A percentile compares a stretch with the other conserved stretches of the same genome.
Conservation (phyloP, 1,140 invertebrate species). For the Leptinotarsa texana region DNA sequence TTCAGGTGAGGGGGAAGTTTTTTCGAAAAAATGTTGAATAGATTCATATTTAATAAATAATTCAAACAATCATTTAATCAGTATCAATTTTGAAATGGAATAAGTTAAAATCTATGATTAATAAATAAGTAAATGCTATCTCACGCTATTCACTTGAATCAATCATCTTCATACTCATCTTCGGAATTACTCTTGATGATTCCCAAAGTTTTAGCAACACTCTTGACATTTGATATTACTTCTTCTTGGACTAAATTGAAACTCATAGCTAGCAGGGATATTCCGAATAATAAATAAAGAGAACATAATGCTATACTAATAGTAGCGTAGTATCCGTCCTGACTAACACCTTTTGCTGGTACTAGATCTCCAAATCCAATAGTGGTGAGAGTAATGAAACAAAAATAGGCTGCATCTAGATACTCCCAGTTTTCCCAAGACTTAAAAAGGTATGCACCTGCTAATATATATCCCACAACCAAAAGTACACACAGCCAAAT, state of each 20-base stretch:
- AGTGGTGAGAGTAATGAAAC: conserved; percentile 93
- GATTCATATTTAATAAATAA: too few relatives aligned
- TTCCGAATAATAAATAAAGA: conserved; percentile 92
- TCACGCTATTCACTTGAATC: not conserved
- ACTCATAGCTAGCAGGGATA: conserved; percentile 96
- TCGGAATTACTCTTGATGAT: conserved; percentile 82
- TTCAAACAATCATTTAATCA: too few relatives aligned
- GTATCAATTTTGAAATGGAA: too few relatives aligned
- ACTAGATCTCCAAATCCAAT: conserved; percentile 96
- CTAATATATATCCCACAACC: conserved; percentile 86
- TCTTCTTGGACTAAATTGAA: conserved; percentile 96
- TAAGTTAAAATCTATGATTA: too few relatives aligned
- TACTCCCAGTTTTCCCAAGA: conserved; percentile 88
- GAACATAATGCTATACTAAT: conserved; percentile 89
- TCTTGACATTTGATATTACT: conserved; percentile 84
- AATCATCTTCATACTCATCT: conserved; percentile 47
- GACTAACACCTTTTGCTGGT: conserved; percentile 76
- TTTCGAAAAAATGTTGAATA: too few relatives aligned
- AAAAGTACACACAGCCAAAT: conserved; percentile 90
- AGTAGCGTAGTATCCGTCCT: conserved; percentile 63
- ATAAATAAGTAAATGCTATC: too few relatives aligned
- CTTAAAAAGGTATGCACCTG: conserved; percentile 83
- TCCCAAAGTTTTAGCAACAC: conserved; percentile 78
- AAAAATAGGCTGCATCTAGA: conserved; percentile 92
- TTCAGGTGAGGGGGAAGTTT: too few relatives aligned